phyloP scores from a whole-genome alignment of 2,888 invertebrate genomes.

The Cremastinae sp. region DNA sequence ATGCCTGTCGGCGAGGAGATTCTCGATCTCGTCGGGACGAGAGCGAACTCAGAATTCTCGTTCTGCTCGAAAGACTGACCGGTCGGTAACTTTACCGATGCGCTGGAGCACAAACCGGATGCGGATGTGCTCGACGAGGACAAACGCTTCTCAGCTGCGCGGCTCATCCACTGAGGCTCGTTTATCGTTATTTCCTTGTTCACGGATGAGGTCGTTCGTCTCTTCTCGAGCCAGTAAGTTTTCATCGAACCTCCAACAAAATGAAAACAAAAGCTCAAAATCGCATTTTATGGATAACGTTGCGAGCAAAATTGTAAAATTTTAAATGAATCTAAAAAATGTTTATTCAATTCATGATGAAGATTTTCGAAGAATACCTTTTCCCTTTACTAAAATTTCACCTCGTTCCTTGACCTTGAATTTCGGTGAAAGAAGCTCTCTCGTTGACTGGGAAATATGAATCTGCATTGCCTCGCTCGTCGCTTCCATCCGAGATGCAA shows the following conservation, averaged over 20 bases:
- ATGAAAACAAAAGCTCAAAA: too few species aligned
- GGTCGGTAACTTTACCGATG: slow-evolving; percentile 8
- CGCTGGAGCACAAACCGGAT: slow-evolving; percentile 43
- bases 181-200: slow-evolving; percentile 74
- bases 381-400: slow-evolving; percentile 94
- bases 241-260: slow-evolving; percentile 88
- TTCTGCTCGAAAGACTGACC: slow-evolving; percentile 13
- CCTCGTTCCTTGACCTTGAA: slow-evolving; percentile 90
- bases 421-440: slow-evolving; percentile 86
- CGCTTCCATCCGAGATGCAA: slow-evolving; percentile 95
- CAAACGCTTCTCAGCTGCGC: slow-evolving; percentile 79
- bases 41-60: slow-evolving; percentile 24
- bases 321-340: too few species aligned
- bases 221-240: slow-evolving; percentile 92
- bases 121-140: slow-evolving; percentile 59
- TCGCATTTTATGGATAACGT: too few species aligned
- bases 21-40: slow-evolving; percentile 25
- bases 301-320: too few species aligned
- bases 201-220: slow-evolving; percentile 84
- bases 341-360: too few species aligned
- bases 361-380: too few species aligned
- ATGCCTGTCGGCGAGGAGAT: slow-evolving; percentile 64
- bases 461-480: slow-evolving; percentile 96
- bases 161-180: slow-evolving; percentile 74
- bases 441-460: slow-evolving; percentile 95